Conservation (phyloP, 2,113 vertebrate species). For the Misgurnus anguillicaudatus region DNA sequence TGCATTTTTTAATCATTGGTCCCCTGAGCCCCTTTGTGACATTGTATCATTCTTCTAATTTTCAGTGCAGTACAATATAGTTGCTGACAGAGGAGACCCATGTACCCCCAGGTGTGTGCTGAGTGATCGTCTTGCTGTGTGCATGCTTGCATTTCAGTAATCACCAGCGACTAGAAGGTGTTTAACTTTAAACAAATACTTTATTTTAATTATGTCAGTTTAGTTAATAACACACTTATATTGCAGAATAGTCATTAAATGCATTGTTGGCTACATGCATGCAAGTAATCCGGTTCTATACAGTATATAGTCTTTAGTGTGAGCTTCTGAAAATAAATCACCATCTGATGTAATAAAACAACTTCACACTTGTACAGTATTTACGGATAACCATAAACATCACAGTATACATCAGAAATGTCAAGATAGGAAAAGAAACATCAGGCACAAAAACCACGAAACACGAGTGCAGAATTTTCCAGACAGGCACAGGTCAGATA, state of each 20-base stretch:
- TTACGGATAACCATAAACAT: slow-evolving; percentile 40
- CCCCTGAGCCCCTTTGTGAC: not conserved
- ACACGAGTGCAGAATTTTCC: slow-evolving; percentile 46
- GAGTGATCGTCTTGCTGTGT: not conserved
- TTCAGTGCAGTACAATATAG: not conserved
- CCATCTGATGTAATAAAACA: slow-evolving; percentile 28
- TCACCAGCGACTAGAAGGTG: not conserved
- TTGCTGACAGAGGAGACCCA: slow-evolving; percentile 14
- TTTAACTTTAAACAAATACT: slow-evolving; percentile 46
- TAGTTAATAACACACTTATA: slow-evolving; percentile 32
- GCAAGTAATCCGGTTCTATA: slow-evolving; percentile 44
- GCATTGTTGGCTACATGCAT: slow-evolving; percentile 45
- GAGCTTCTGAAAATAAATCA: slow-evolving; percentile 51
- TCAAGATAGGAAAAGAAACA: slow-evolving; percentile 48
- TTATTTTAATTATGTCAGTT: slow-evolving; percentile 48
- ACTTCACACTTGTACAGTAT: slow-evolving; percentile 24
- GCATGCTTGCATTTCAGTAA: not conserved
- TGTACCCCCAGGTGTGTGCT: not conserved
- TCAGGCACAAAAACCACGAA: slow-evolving; percentile 58
- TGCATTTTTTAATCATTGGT: slow-evolving; percentile 1
- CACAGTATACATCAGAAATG: slow-evolving; percentile 59
- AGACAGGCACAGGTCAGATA: slow-evolving; percentile 52
- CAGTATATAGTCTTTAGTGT: slow-evolving; percentile 28
- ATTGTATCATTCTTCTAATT: not conserved
- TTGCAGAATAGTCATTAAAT: slow-evolving; percentile 41